Evolutionary conservation across 2,888 invertebrate genomes (phyloP), one percentile per base, ranked within the genome.

Genomic region (Lithodes maja): DNA sequence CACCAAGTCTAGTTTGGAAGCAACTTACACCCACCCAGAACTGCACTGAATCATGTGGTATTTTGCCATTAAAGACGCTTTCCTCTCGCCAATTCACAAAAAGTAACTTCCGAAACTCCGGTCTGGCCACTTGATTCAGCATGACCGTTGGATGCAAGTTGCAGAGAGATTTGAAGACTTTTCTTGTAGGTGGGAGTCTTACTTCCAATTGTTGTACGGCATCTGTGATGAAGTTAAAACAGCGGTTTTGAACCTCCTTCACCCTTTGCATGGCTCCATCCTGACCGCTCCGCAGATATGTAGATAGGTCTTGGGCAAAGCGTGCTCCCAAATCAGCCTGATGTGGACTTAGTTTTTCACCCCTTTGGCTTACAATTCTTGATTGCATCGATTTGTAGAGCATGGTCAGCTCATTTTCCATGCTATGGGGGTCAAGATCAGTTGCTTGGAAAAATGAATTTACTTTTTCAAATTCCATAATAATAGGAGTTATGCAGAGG

Each of bases 391-490:
- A 0, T 52, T 82, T 9, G 71, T 87, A 68, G 5, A 54, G 87
- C 7, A 17, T 17, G 52, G 15, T 69, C 9, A 87, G 83, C 55
- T 87, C 87, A 0, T 75, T 52, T 53, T 87, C 77, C 49, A 87
- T 53, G 15, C 68, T 69, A 2, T 61, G 71, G n/a, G 81, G 82
- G 33, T 82, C 87, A 17, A 50, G 68, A 61, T 83, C 61, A 2
- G 83, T 80, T 2, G 81, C 49, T 52, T 87, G 83, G 61, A 87
- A 87, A 55, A 52, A 54, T 52, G 75, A 17, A 77, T 87, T 83
- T 3, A 87, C 87, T n/a, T 53, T 83, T 86, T 87, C 82, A 75
- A 82, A 81, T 61, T 87, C 87, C 74, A 71, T 15, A 15, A 87
- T 53, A 75, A 87, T 55, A 15, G 87, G 87, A 9, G 77, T 81